Evolutionary conservation across 2,113 vertebrate genomes (phyloP), one percentile per base, ranked within the genome.

Genomic region (Trogon melanurus): DNA sequence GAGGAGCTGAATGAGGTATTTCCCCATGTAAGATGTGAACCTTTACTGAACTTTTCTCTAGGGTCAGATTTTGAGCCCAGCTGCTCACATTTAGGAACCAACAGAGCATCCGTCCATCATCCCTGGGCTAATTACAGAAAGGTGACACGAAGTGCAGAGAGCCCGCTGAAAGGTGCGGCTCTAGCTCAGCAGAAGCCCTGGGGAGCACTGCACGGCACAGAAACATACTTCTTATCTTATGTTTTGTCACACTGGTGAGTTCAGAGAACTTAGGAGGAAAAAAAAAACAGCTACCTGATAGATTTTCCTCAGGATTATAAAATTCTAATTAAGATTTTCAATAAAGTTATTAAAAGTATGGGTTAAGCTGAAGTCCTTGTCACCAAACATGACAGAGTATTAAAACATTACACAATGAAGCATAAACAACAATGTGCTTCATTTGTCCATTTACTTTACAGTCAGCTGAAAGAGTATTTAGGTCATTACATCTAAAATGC

Each of bases 371-470:
- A 94, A 85, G 84, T 89, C 36, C 75, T 83, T 94, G 86, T 86
- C 92, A 89, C 79, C 86, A 82, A 93, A 83, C 50, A 36, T 53
- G 47, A 65, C 70, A 92, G 83, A 95, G 38, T 89, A 94, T 94
- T 93, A 97, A 94, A 97, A 75, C 47, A 81, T 94, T 75, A 97
- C 54, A 96, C 88, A 96, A 92, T 75, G 56, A 85, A 64, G 95
- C 95, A 96, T 89, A 94, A 96, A 95, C 57, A 89, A 51, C 66
- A 91, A 57, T 45, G 81, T 94, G 65, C 57, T 79, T 93, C 81
- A 95, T 89, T 93, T 94, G 56, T 86, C 88, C 76, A 64, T 91
- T 97, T 90, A 84, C 78, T 74, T 95, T 95, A 85, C 57, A 84
- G 60, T 86, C 66, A 96, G 64, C 79, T 85, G 93, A 94, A 73